Evolutionary conservation across 2,797 vertebrate genomes (phyloP).

Genomic region (Psittacula echo): DNA sequence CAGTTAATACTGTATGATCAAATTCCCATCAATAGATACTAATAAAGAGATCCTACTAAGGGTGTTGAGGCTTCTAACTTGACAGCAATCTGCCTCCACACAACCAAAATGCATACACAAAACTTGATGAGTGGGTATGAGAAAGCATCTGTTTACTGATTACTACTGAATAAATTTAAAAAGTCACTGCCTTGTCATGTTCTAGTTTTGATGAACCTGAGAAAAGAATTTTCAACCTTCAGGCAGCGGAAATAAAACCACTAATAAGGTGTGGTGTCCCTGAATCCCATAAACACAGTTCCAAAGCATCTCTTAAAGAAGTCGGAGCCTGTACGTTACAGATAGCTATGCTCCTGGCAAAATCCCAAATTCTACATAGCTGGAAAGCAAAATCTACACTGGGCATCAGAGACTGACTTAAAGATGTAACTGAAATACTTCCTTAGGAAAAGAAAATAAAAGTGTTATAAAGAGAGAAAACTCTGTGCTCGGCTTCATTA

Average conservation of each 20-base stretch:
- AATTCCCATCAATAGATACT: not conserved
- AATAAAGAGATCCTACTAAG: not conserved
- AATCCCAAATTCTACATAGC: constrained; percentile 32
- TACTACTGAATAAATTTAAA: not conserved
- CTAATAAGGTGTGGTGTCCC: not conserved
- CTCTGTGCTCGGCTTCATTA: not conserved
- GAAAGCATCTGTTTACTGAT: constrained; percentile 4
- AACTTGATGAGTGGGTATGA: not conserved
- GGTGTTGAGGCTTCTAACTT: not conserved
- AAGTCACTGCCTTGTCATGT: constrained; percentile 5
- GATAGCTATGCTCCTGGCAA: constrained; percentile 33
- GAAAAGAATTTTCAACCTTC: not conserved
- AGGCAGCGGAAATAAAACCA: not conserved
- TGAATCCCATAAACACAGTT: not conserved
- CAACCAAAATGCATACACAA: not conserved
- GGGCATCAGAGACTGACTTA: constrained; percentile 4
- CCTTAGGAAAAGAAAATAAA: not conserved
- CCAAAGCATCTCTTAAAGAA: constrained; percentile 28
- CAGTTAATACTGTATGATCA: not conserved
- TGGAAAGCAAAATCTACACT: constrained; percentile 45
- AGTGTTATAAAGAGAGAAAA: not conserved
- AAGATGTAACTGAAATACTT: constrained; percentile 10
- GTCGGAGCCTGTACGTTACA: constrained; percentile 6
- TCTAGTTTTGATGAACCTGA: not conserved
- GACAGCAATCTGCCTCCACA: constrained; percentile 31